A percentile compares a stretch with the other conserved stretches of the same genome.
phyloP scores from a whole-genome alignment of 1,140 invertebrate genomes.

The Procambarus virginalis region DNA sequence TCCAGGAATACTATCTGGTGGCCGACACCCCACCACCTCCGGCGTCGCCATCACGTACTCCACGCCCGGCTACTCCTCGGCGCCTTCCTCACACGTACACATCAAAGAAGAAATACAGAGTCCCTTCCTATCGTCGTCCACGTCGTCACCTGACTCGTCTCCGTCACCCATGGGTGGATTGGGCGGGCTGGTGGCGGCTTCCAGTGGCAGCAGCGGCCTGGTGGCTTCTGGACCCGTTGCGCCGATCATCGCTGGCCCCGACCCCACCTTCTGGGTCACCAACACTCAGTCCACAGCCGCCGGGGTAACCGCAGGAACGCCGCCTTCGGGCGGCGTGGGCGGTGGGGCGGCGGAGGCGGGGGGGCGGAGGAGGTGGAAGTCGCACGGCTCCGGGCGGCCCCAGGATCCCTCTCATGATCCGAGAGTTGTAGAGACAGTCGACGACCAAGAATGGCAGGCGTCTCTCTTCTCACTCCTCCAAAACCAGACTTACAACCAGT shows the following conservation, averaged over 20 bases:
- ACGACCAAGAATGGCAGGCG: slow-evolving; percentile 96
- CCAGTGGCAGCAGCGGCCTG: slow-evolving; percentile 41
- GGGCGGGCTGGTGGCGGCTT: slow-evolving; percentile 46
- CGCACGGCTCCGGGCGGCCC: slow-evolving; percentile 62
- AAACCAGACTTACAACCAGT: slow-evolving; percentile 97
- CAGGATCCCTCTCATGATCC: slow-evolving; percentile 84
- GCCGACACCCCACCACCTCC: slow-evolving; percentile 76
- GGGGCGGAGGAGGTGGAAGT: slow-evolving; percentile 77
- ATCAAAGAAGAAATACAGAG: slow-evolving; percentile 98
- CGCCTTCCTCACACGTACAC: slow-evolving; percentile 78
- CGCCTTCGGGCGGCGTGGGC: slow-evolving; percentile 92
- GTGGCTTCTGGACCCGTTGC: slow-evolving; percentile 43
- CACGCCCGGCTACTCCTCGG: slow-evolving; percentile 73
- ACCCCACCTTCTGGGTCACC: slow-evolving; percentile 45
- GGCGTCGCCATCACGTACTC: slow-evolving; percentile 76
- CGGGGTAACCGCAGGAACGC: slow-evolving; percentile 82
- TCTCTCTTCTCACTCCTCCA: slow-evolving; percentile 91
- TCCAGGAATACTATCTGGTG: slow-evolving; percentile 70
- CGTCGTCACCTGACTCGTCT: slow-evolving; percentile 91
- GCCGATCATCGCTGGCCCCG: slow-evolving; percentile 34
- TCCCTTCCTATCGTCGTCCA: slow-evolving; percentile 93
- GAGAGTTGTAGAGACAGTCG: slow-evolving; percentile 92
- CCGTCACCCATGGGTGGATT: slow-evolving; percentile 75
- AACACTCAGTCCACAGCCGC: slow-evolving; percentile 42
- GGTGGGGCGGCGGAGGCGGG: slow-evolving; percentile 87